Evolutionary conservation across 1,140 invertebrate species (phyloP).

Genomic region (Leptopilina boulardi): DNA sequence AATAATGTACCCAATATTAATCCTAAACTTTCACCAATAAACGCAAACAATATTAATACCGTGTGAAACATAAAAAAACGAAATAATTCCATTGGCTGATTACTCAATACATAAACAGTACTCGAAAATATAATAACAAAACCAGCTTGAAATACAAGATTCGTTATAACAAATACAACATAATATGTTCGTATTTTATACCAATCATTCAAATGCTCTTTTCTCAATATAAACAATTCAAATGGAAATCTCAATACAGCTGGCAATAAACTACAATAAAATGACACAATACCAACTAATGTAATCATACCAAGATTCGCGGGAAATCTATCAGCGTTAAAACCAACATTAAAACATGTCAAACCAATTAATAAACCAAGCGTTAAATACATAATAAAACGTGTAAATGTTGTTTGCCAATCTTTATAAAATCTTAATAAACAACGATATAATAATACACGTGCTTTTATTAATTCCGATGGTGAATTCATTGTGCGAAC

Average conservation of each 20-base stretch:
- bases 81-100: background rate
- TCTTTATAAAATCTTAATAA: background rate
- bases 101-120: background rate
- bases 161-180: background rate
- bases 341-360: background rate
- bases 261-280: slow-evolving; percentile 7
- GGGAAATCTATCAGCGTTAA: background rate
- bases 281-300: background rate
- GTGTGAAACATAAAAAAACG: background rate
- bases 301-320: background rate
- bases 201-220: slow-evolving; percentile 8
- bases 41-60: background rate
- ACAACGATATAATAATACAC: background rate
- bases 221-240: background rate
- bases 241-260: slow-evolving; percentile 5
- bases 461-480: background rate
- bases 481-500: background rate
- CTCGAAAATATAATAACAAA: background rate
- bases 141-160: background rate
- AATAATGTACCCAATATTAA: background rate
- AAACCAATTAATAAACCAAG: background rate
- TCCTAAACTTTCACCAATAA: background rate
- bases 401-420: background rate
- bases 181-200: slow-evolving; percentile 2
- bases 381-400: background rate